Conservation (phyloP, 2,113 vertebrate genomes). For the Argyrosomus japonicus region DNA sequence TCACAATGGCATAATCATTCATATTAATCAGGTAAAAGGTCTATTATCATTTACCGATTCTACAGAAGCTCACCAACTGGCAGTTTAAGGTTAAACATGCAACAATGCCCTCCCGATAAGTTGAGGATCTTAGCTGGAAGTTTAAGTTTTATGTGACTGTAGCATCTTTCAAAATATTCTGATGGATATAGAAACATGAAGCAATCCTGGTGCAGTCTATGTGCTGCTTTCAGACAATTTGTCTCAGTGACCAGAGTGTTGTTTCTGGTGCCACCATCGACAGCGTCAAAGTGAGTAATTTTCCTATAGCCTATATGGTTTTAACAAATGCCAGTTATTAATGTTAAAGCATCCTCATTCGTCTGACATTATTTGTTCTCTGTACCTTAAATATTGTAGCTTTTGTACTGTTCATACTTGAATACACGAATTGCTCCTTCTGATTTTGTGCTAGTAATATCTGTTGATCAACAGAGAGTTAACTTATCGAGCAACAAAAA, state of each 20-base stretch:
- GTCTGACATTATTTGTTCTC: background rate
- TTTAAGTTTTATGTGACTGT: background rate
- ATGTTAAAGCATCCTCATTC: background rate
- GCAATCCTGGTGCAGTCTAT: background rate
- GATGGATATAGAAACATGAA: background rate
- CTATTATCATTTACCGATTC: background rate
- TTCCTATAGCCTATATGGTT: background rate
- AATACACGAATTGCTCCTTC: background rate
- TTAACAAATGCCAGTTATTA: background rate
- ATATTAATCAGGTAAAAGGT: background rate
- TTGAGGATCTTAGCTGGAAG: background rate
- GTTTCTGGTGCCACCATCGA: background rate
- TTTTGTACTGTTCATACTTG: background rate
- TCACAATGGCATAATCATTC: background rate
- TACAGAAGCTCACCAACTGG: background rate
- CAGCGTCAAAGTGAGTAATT: background rate
- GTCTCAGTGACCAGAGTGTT: background rate
- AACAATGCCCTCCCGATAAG: background rate
- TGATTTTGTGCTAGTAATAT: background rate
- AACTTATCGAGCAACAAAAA: background rate
- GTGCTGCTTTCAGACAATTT: no score
- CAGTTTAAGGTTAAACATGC: background rate
- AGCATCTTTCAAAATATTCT: background rate
- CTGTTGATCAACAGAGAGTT: background rate
- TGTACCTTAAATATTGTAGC: background rate